Evolutionary conservation across 1,140 invertebrate genomes (phyloP), one percentile per base, ranked within the genome.

Genomic region (Halotydeus destructor): DNA sequence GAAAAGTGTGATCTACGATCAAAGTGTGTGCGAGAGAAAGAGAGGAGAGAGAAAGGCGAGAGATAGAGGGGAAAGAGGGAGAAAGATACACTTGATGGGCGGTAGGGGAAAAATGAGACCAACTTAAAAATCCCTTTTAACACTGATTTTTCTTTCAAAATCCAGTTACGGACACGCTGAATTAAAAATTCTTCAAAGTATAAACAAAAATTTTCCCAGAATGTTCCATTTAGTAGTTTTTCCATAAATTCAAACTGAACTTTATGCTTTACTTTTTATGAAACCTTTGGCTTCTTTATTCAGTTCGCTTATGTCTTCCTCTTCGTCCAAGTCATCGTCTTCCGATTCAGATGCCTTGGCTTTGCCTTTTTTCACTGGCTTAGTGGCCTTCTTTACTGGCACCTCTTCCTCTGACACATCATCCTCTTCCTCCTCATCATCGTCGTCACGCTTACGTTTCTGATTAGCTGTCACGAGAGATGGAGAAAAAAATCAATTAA

Each of bases 291-390:
- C 33, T 23, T 35, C 11, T 28, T 46, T 39, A 11, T 5, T 19
- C 3, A 19, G n/a, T 18, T 30, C 37, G 23, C 28, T 28, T 12
- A 30, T 18, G 12, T 42, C 38, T 14, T 44, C 45, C 6, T 23
- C 41, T 33, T 44, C 39, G 14, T 40, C 36, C 5, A 38, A 33
- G 1, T 44, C 36, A 4, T 44, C 42, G 3, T 43, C 38, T 8
- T 18, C 14, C 12, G 19, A 16, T 38, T 43, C 24, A 6, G 34
- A 9, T 9, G 28, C 33, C 21, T 41, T 41, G 21, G 39, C 39
- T 41, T n/a, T 8, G 19, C 24, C 30, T n/a, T n/a, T n/a, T n/a
- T n/a, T n/a, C n/a, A n/a, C n/a, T n/a, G n/a, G n/a, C n/a, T n/a
- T n/a, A n/a, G n/a, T n/a, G n/a, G n/a, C n/a, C n/a, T 42, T 42